These are phyloP conservation scores for Crotalus helleri DNA, from an alignment of 2,113 vertebrate genomes.

Conservation along the genomic window DNA sequence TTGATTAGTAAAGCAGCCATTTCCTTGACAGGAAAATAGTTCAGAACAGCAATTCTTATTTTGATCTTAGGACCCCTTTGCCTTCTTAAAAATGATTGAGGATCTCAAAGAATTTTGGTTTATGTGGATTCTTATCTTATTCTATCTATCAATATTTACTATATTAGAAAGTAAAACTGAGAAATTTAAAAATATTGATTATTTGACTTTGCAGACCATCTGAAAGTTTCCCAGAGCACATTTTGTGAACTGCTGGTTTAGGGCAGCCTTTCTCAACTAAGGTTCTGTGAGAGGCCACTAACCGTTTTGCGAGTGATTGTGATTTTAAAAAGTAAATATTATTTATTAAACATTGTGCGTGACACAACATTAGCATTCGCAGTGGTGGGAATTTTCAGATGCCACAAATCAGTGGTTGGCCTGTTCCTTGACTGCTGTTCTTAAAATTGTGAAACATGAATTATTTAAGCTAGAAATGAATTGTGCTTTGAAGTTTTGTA, in stretches of 20 bases:
- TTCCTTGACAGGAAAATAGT: neutral
- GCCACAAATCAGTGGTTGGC: neutral
- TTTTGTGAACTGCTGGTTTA: neutral
- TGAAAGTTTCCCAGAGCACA: neutral
- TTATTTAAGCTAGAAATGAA: neutral
- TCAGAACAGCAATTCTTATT: neutral
- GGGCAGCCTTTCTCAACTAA: neutral
- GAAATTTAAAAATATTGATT: neutral
- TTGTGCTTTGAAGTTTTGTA: neutral
- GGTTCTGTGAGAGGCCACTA: neutral
- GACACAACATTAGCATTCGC: neutral
- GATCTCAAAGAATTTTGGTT: neutral
- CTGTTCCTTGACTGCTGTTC: neutral
- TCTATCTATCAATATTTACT: neutral
- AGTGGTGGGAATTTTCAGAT: neutral
- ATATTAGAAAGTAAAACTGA: neutral
- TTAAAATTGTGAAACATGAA: neutral
- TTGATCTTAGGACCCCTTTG: neutral
- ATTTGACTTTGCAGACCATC: neutral
- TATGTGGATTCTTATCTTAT: neutral
- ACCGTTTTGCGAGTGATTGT: neutral
- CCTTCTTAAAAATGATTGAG: neutral
- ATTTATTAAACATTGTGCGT: neutral
- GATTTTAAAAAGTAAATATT: neutral
- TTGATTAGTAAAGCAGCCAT: neutral